Base-by-base conservation (phyloP, 2,113 vertebrate genomes). In the Leiothrix lutea region DNA sequence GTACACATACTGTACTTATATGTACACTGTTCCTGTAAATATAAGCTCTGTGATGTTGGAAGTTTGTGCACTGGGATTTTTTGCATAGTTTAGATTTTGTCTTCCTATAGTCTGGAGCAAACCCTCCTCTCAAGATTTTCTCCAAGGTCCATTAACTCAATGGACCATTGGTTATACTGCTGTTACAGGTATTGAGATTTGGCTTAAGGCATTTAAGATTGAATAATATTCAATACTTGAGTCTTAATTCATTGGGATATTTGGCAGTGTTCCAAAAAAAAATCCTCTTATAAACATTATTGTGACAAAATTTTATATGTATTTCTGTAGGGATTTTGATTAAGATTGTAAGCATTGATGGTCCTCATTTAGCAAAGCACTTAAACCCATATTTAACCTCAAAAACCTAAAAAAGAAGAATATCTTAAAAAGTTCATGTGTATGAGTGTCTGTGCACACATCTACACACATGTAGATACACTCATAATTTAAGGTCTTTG, bases 401-500 rank as follows among this genome's bases (percentile, higher is more conserved):
- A 12, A 23, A 24, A 75, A 71, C 1, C 6, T 42, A 22, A 75
- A 77, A 11, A 75, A 11, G 51, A 38, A 9, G 54, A 42, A 13
- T 38, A 18, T 25, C 26, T 19, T 62, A 24, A 84, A 91, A 67
- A 2, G 2, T 12, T 5, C 1, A 0, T 25, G 11, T 61, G 6
- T 45, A 44, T 50, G 8, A 42, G 28, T 36, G 14, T 28, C 6
- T 29, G 5, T 25, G 35, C 9, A 62, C 5, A 56, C 3, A 45
- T 38, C 11, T 61, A 26, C 36, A 12, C 6, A 50, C 4, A 7
- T 1, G 14, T 6, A n/a, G 7, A n/a, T 12, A 26, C 2, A 77
- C 3, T 36, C 33, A 25, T 8, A 58, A 29, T 53, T 54, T 33
- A 67, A 67, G 6, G 8, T 38, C 9, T 66, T 66, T 47, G 1